Conservation (phyloP, 2,113 vertebrate genomes). For the Chloebia gouldiae region DNA sequence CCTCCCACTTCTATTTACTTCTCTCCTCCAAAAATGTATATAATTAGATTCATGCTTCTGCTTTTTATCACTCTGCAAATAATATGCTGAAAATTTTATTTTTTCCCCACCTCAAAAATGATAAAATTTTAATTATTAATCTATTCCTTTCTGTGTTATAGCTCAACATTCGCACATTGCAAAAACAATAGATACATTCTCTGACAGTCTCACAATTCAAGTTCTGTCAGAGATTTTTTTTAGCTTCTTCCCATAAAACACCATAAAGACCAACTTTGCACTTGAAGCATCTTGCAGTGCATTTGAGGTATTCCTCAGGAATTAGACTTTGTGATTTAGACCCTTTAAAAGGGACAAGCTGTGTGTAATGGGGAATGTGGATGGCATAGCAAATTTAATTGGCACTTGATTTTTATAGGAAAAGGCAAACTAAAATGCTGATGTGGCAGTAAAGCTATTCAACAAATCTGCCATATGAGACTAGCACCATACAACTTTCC, state of each 20-base stretch:
- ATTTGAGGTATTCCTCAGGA: background rate
- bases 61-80: background rate
- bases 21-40: background rate
- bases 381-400: background rate
- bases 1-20: background rate
- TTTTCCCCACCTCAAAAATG: background rate
- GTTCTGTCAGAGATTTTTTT: background rate
- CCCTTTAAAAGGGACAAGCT: background rate
- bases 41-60: background rate
- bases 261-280: background rate
- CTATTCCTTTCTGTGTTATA: background rate
- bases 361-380: background rate
- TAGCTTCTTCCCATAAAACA: background rate
- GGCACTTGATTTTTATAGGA: background rate
- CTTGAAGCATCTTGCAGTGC: background rate
- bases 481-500: background rate
- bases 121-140: background rate
- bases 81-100: background rate
- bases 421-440: background rate
- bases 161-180: background rate
- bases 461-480: background rate
- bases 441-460: background rate
- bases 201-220: background rate
- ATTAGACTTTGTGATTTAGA: background rate
- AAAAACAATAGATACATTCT: background rate